phyloP scores from a whole-genome alignment of 2,888 invertebrate species.

The Drosophila basisetae region DNA sequence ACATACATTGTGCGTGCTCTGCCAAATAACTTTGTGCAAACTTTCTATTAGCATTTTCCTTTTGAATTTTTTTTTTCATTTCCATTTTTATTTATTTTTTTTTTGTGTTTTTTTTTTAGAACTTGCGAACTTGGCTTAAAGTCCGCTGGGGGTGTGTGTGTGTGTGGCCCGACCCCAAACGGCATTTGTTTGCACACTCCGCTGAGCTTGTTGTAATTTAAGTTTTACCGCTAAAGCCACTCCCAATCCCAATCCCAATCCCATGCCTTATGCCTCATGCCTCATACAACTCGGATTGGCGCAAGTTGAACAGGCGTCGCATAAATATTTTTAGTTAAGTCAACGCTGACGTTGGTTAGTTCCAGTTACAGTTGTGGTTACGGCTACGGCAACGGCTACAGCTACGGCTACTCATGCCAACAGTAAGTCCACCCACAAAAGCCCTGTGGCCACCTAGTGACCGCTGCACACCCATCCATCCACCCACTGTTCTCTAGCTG shows the following conservation, averaged over 20 bases:
- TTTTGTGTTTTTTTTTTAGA: conserved; percentile 5
- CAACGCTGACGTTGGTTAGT: conserved; percentile 29
- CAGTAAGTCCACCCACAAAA: conserved; percentile 1
- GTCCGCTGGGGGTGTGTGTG: neutral
- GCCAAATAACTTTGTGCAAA: conserved; percentile 59
- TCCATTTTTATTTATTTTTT: conserved; percentile 21
- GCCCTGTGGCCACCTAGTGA: conserved; percentile 25
- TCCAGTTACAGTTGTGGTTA: conserved; percentile 13
- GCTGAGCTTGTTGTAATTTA: conserved; percentile 63
- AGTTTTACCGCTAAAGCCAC: conserved; percentile 39
- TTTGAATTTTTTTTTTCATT: conserved; percentile 12
- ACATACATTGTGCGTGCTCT: conserved; percentile 26
- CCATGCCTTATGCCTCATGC: neutral
- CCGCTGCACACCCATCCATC: conserved; percentile 9
- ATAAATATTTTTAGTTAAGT: conserved; percentile 54
- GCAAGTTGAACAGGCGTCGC: conserved; percentile 32
- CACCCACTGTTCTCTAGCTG: neutral
- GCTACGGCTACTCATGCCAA: conserved; percentile 12
- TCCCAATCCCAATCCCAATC: neutral
- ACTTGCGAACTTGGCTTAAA: neutral
- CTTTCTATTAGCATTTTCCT: conserved; percentile 64
- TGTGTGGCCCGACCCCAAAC: conserved; percentile 25
- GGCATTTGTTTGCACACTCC: conserved; percentile 53
- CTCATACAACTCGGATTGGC: conserved; percentile 13
- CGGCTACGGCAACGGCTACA: neutral